These are phyloP conservation scores for Liodrosophila aerea DNA, from an alignment of 2,888 invertebrate species.

Conservation along the genomic window DNA sequence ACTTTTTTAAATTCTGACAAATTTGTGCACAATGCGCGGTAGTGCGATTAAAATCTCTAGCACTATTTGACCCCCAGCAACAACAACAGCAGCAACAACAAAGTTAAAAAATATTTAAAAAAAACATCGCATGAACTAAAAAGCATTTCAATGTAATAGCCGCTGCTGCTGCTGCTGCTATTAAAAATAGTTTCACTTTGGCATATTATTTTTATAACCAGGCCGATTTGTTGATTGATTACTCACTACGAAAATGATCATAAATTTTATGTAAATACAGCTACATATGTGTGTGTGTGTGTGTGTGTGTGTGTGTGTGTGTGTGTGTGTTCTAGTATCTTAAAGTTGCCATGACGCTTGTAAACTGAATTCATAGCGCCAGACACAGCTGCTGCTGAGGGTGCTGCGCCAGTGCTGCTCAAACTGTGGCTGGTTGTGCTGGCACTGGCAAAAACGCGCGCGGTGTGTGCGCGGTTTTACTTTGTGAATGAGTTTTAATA, in stretches of 20 bases:
- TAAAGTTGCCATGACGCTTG: constrained; percentile 40
- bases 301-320: constrained; percentile 5
- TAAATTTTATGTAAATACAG: constrained; percentile 44
- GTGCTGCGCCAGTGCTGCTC: neutral
- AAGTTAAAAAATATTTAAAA: constrained; percentile 43
- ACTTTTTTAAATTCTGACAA: constrained; percentile 65
- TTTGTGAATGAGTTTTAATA: too few species aligned
- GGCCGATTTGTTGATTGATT: constrained; percentile 66
- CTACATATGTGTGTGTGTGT: neutral
- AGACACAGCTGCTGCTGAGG: constrained; percentile 19
- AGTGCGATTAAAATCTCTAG: constrained; percentile 44
- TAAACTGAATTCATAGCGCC: constrained; percentile 24
- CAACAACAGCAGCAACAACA: constrained; percentile 18
- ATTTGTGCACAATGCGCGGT: constrained; percentile 54
- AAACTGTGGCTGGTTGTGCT: constrained; percentile 11
- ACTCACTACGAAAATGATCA: constrained; percentile 57
- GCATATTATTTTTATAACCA: constrained; percentile 35
- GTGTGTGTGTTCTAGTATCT: constrained; percentile 10
- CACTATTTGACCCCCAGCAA: constrained; percentile 9
- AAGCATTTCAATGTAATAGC: constrained; percentile 56
- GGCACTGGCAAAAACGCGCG: neutral
- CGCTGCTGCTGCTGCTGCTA: constrained; percentile 14
- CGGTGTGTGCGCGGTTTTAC: constrained; percentile 2
- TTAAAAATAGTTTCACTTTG: constrained; percentile 58
- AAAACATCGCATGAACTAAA: constrained; percentile 32